Percentiles rank a stretch among this genome's conserved stretches.
phyloP scores from a whole-genome alignment of 2,888 invertebrate genomes.

The Eubasilissa splendida region DNA sequence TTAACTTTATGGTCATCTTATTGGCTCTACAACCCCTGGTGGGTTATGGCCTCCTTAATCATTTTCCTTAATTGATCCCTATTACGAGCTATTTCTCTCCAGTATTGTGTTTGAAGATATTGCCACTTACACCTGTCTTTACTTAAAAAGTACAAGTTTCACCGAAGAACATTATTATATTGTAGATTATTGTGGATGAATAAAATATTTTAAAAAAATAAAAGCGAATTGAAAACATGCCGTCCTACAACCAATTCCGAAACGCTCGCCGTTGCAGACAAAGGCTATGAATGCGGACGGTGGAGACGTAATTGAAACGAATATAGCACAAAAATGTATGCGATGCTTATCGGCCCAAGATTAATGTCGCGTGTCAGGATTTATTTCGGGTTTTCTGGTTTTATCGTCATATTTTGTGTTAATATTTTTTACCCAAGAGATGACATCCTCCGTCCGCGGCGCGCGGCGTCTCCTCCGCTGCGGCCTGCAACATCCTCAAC shows the following conservation, averaged over 20 bases:
- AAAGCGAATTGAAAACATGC: not conserved
- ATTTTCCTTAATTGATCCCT: too few species aligned
- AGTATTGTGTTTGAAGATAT: too few species aligned
- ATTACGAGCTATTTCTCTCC: too few species aligned
- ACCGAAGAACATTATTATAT: too few species aligned
- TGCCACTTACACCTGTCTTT: too few species aligned
- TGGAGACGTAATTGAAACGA: constrained; percentile 54
- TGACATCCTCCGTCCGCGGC: not conserved
- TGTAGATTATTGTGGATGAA: not conserved
- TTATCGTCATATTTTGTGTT: constrained; percentile 55
- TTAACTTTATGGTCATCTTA: too few species aligned
- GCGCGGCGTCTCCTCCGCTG: too few species aligned
- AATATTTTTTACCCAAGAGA: constrained; percentile 17
- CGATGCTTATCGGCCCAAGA: constrained; percentile 53
- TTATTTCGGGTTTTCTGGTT: constrained; percentile 54
- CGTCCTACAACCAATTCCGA: not conserved
- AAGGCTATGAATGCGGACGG: not conserved
- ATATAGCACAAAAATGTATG: constrained; percentile 55
- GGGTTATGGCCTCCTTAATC: too few species aligned
- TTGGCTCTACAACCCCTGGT: too few species aligned
- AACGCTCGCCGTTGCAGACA: constrained; percentile 26
- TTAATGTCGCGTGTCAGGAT: constrained; percentile 55
- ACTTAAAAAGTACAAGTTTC: too few species aligned
- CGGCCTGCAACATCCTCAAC: not conserved
- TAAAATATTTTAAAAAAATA: not conserved